Evolutionary conservation across 2,888 invertebrate genomes (phyloP), one percentile per base, ranked within the genome.

Genomic region (Quadriops clusia): DNA sequence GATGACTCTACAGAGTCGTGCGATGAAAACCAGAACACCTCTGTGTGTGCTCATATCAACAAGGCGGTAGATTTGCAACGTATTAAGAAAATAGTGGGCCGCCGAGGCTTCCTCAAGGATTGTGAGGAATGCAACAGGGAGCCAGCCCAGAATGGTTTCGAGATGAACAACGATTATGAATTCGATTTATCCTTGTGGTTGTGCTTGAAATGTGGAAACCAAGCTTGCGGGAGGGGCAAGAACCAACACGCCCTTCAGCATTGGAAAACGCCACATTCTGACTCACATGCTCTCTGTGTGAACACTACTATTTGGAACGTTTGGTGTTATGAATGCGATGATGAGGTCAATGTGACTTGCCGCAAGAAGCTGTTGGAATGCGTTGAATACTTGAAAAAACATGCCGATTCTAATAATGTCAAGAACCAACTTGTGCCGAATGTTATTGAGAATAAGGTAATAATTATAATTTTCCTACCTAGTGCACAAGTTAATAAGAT

Each of bases 281-380:
- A 84, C 54, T 70, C 67, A 25, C 89, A 89, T 61, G 68, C 74
- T 2, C 54, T 89, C 35, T 76, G 74, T 21, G 68, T 80, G 38
- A 78, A 84, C 53, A 79, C 79, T 14, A 70, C 71, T 17, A 61
- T 69, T 12, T 82, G 79, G 72, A 71, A 67, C 33, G 67, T 84
- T 14, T 84, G 81, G 72, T 89, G 87, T 61, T 84, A 83, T 51
- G 68, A 68, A 32, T 89, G 87, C 60, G 74, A 80, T 50, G 69
- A 67, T 44, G 76, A 79, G 58, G 68, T 86, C 9, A 67, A 68
- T 31, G 58, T 71, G 6, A 61, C 67, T 2, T 61, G 66, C 53
- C 39, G 70, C 25, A 77, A 76, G 54, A 79, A 77, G 50, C 64
- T 89, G 2, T 65, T 72, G 23, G 83, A 85, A 50, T 75, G 77